Conservation (phyloP, 30 jellyfish, hydroid and myxozoan species). For the Hydractinia symbiolongicarpus region DNA sequence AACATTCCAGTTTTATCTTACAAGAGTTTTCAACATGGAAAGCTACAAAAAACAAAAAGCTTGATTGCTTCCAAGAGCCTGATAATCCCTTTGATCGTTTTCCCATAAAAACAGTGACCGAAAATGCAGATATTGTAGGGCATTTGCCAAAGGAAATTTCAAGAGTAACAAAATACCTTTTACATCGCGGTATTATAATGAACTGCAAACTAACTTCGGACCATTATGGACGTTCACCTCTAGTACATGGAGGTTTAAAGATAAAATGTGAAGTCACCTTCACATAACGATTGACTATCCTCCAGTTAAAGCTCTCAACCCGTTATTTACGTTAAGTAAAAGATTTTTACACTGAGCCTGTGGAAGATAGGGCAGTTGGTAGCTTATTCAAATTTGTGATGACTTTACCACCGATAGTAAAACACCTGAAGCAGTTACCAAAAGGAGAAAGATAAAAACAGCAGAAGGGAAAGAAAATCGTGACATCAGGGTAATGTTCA, state of each 20-base stretch:
- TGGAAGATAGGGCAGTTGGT: constrained; percentile 12
- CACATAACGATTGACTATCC: background rate
- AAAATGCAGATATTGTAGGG: constrained; percentile 4
- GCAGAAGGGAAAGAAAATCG: background rate
- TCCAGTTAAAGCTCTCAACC: constrained; percentile 9
- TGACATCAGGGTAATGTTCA: constrained; percentile 7
- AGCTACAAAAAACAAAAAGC: background rate
- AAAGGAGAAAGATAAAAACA: no score
- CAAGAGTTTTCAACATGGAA: no score
- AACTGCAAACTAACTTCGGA: constrained; percentile 10
- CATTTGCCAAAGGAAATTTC: constrained; percentile 5
- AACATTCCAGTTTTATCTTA: no score
- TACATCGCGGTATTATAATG: background rate
- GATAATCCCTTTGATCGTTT: constrained; percentile 7
- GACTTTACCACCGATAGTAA: constrained; percentile 7
- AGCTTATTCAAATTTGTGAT: constrained; percentile 1
- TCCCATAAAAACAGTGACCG: background rate
- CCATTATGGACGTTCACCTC: constrained; percentile 12
- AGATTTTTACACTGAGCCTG: no score
- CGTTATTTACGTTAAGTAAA: no score
- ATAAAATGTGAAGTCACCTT: constrained; percentile 8
- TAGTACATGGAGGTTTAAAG: constrained; percentile 3
- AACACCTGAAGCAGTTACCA: no score
- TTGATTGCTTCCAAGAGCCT: constrained; percentile 9
- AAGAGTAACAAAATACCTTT: background rate